Evolutionary conservation across 2,113 vertebrate genomes (phyloP).

Genomic region (Panthera leo): DNA sequence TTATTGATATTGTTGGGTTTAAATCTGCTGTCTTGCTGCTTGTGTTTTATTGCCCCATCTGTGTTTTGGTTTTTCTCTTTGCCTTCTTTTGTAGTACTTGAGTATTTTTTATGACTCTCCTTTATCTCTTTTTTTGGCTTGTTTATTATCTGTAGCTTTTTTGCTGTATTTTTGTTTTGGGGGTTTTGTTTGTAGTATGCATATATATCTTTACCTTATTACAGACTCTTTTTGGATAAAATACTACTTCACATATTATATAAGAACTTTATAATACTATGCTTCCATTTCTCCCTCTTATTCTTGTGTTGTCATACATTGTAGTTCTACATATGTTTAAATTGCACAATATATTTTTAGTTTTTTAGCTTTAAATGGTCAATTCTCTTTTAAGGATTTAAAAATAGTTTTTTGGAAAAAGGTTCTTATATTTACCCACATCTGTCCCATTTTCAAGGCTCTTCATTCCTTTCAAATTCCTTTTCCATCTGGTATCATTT

Average conservation of each 20-base stretch:
- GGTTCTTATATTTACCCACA: neutral
- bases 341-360: neutral
- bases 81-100: neutral
- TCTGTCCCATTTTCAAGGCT: neutral
- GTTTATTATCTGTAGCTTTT: neutral
- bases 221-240: neutral
- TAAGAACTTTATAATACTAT: neutral
- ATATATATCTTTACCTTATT: neutral
- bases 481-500: neutral
- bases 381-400: neutral
- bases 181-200: neutral
- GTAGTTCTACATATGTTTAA: neutral
- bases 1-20: conserved; percentile 9
- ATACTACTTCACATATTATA: neutral
- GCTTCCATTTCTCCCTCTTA: neutral
- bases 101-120: neutral
- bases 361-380: neutral
- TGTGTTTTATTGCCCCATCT: neutral
- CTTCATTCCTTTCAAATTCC: neutral
- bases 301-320: conserved; percentile 1
- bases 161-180: neutral
- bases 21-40: neutral
- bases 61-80: neutral
- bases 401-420: neutral
- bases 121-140: neutral